Base-by-base conservation (phyloP, 2,113 vertebrate genomes). In the Crotalus tigris region DNA sequence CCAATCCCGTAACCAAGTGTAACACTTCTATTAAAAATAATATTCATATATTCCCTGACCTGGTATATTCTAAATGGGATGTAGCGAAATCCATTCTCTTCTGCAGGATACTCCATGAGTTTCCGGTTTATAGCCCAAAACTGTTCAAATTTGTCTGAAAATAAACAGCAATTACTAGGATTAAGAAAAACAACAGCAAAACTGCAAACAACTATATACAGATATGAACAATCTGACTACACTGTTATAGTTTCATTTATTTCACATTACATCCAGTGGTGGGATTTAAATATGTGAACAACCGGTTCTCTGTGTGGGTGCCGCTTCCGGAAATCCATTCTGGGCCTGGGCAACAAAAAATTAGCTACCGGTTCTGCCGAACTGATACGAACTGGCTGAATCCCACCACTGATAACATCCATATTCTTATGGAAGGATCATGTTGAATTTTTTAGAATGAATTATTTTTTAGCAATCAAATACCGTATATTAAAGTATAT, bases 61-160 rank as follows among this genome's bases (percentile, higher is more conserved):
- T 99, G 99, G 97, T 99, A 99, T 99, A 99, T 98, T 97, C 99
- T 99, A 98, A 99, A 99, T 81, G 99, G 99, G 93, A 99, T 98
- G 96, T 98, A 99, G 95, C 99, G 98, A 97, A 99, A 99, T 96
- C 99, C 99, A 93, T 97, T 98, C 39, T 99, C 99, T 96, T 99
- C 99, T 15, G 98, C 97, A 61, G 98, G 96, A 96, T 99, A 99
- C 89, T 99, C 99, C 99, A 99, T 99, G 94, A 99, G 98, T 97
- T 99, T 99, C 95, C 99, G 98, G 97, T 99, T 99, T 98, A 99
- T 99, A 94, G 99, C 98, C 99, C 99, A 99, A 98, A 99, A 99
- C 94, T 99, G 99, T 96, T 99, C 99, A 96, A 99, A 99, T 96
- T 99, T 99, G 97, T 99, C 99, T 99, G 97, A 94, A 95, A 97